Percentiles rank a stretch among this genome's conserved stretches.
Evolutionary conservation across 2,888 invertebrate species (phyloP).

Genomic region (Ormyrus labotus): DNA sequence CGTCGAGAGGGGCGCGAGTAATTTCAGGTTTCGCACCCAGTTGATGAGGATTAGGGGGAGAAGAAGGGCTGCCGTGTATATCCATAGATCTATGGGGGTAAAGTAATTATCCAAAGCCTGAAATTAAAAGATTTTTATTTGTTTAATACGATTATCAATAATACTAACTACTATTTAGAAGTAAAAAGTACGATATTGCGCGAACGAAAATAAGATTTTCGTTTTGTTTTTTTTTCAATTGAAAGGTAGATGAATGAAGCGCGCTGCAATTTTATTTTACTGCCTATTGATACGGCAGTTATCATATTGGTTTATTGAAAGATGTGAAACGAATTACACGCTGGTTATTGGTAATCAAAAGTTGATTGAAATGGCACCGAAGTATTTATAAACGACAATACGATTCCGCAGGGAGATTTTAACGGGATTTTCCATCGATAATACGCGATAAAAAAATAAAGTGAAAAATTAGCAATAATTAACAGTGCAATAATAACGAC

Average conservation of each 20-base stretch:
- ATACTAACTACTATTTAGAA: background rate
- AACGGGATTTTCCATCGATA: constrained; percentile 29
- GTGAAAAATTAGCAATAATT: too few species aligned
- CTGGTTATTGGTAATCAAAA: constrained; percentile 42
- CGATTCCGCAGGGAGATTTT: constrained; percentile 1
- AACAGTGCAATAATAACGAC: too few species aligned
- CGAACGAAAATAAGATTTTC: constrained; percentile 1
- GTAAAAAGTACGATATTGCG: background rate
- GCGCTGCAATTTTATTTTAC: background rate
- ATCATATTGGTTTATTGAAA: constrained; percentile 41
- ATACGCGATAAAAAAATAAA: too few species aligned
- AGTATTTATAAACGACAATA: constrained; percentile 12
- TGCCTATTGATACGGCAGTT: background rate
- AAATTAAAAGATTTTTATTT: constrained; percentile 55
- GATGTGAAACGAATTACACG: constrained; percentile 37
- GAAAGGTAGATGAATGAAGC: background rate
- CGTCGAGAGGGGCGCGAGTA: constrained; percentile 92
- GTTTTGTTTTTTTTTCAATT: background rate
- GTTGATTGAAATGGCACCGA: constrained; percentile 39
- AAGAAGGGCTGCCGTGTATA: constrained; percentile 81
- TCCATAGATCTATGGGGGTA: constrained; percentile 76
- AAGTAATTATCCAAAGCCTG: constrained; percentile 76
- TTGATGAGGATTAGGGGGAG: constrained; percentile 86
- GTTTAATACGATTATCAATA: background rate
- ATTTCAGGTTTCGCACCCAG: constrained; percentile 89